A percentile compares a stretch with the other conserved stretches of the same genome.
Conservation (phyloP, 2,888 invertebrate genomes). For the Tipula vernalis region DNA sequence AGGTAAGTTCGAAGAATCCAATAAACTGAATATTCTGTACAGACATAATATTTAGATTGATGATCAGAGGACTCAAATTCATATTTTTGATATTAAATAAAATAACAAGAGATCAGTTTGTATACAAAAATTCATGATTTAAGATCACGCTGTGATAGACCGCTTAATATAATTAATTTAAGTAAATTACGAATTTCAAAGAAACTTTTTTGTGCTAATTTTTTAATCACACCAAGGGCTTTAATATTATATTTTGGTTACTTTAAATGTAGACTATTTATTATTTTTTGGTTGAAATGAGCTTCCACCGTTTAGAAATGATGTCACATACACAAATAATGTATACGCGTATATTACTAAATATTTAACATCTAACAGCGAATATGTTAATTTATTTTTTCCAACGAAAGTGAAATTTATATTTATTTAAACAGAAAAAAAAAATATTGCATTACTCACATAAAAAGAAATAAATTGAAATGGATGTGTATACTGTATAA, state of each 20-base stretch:
- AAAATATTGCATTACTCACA: background rate
- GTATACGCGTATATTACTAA: background rate
- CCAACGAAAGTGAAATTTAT: background rate
- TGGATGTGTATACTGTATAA: background rate
- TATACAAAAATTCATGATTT: background rate
- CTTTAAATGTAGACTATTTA: background rate
- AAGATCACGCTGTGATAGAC: background rate
- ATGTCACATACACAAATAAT: background rate
- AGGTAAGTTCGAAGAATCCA: background rate
- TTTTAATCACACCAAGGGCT: background rate
- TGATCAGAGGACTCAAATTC: background rate
- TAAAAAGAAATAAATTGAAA: background rate
- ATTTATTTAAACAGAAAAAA: background rate
- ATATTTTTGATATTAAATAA: background rate
- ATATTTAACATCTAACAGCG: background rate
- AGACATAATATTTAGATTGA: background rate
- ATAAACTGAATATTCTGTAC: background rate
- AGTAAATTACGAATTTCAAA: background rate
- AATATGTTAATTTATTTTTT: background rate
- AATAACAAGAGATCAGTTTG: background rate
- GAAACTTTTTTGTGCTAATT: background rate
- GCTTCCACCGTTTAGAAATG: background rate
- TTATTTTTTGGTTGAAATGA: background rate
- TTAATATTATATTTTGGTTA: background rate
- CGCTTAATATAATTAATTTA: background rate